Evolutionary conservation across 1,140 invertebrate genomes (phyloP).

Genomic region (Drosophila ercepeae): DNA sequence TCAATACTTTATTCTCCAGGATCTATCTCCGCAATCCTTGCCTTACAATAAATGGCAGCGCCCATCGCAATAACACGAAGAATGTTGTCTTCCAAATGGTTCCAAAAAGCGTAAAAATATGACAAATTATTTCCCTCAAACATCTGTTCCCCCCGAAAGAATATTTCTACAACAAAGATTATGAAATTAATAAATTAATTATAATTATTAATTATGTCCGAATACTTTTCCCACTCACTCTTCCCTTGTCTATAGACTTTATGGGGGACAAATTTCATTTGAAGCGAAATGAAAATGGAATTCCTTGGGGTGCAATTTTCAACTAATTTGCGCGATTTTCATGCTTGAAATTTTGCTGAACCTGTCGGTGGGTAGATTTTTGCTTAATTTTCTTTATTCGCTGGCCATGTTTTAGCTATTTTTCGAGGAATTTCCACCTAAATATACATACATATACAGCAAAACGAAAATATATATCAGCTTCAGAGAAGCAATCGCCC

Average conservation of each 20-base stretch:
- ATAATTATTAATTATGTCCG: not conserved
- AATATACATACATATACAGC: slow-evolving; percentile 45
- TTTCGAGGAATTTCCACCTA: slow-evolving; percentile 70
- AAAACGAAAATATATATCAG: slow-evolving; percentile 39
- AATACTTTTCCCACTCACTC: slow-evolving; percentile 13
- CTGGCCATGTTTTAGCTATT: slow-evolving; percentile 49
- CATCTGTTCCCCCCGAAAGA: no score
- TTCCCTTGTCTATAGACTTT: slow-evolving; percentile 20
- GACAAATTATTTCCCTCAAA: no score
- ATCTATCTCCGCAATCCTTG: no score
- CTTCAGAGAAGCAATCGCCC: slow-evolving; percentile 45
- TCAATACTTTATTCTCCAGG: no score
- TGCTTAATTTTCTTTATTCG: slow-evolving; percentile 38
- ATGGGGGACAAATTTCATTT: slow-evolving; percentile 45
- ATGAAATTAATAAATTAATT: no score
- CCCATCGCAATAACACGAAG: no score
- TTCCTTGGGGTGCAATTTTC: slow-evolving; percentile 59
- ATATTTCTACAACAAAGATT: no score
- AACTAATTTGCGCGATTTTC: slow-evolving; percentile 51
- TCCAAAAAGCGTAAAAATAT: no score
- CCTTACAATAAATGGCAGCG: no score
- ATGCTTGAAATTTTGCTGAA: slow-evolving; percentile 54
- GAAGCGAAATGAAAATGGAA: slow-evolving; percentile 42
- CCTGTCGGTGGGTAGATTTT: slow-evolving; percentile 49
- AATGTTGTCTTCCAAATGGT: no score